Conservation (phyloP, 2,888 invertebrate genomes). For the Ophion slaviceki region DNA sequence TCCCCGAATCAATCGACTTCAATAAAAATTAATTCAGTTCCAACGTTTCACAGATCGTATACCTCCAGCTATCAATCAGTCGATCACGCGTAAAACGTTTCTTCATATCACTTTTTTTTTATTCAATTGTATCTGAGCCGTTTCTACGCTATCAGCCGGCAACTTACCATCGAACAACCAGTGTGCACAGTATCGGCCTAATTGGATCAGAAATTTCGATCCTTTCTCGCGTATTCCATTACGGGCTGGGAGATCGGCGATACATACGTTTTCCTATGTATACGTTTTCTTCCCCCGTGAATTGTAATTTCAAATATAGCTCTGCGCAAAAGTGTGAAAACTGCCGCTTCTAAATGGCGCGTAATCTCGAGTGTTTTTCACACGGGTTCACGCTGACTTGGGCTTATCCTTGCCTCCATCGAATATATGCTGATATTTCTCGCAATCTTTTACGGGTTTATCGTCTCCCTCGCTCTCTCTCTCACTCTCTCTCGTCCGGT, state of each 20-base stretch:
- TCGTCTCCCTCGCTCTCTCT: slow-evolving; percentile 18
- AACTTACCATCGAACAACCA: no score
- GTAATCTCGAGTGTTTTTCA: slow-evolving; percentile 63
- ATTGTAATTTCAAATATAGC: slow-evolving; percentile 73
- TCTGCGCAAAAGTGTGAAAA: slow-evolving; percentile 35
- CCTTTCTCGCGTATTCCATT: not conserved
- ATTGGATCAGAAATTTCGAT: slow-evolving; percentile 43
- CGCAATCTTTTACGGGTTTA: slow-evolving; percentile 41
- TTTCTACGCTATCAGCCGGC: no score
- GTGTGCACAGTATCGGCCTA: not conserved
- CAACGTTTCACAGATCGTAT: no score
- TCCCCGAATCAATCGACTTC: no score
- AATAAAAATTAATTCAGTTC: no score
- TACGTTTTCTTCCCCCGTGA: slow-evolving; percentile 10
- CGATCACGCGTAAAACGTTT: no score
- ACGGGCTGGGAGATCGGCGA: slow-evolving; percentile 11
- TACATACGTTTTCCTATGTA: slow-evolving; percentile 43
- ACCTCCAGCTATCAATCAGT: no score
- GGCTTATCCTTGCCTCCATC: slow-evolving; percentile 34
- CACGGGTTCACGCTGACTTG: slow-evolving; percentile 37
- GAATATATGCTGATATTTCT: slow-evolving; percentile 43
- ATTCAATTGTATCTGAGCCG: no score
- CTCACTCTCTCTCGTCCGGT: slow-evolving; percentile 8
- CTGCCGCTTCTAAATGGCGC: slow-evolving; percentile 64
- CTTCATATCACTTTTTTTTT: no score